Conservation (phyloP, 2,797 vertebrate species). For the Melanotaenia trifasciata region DNA sequence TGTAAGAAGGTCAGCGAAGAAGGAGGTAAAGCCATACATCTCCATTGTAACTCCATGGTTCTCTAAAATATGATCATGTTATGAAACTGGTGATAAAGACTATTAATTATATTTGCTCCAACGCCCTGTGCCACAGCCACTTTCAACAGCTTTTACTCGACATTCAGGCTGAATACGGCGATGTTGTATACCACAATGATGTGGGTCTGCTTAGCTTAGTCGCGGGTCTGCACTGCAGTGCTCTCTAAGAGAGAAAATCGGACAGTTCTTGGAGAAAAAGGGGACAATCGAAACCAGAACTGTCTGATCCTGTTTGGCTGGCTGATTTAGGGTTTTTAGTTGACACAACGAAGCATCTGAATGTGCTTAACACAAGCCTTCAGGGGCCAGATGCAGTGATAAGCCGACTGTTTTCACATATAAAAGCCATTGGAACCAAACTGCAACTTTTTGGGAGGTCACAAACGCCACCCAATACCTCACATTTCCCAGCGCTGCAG, state of each 20-base stretch:
- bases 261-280: background rate
- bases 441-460: constrained; percentile 13
- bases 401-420: background rate
- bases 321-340: background rate
- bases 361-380: background rate
- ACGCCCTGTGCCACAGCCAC: too few species aligned
- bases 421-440: constrained; percentile 24
- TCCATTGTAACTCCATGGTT: too few species aligned
- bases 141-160: too few species aligned
- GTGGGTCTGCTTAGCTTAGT: background rate
- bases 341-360: background rate
- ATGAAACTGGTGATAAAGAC: too few species aligned
- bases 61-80: too few species aligned
- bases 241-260: background rate
- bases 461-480: background rate
- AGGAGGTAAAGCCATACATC: too few species aligned
- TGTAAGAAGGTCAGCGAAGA: too few species aligned
- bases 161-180: too few species aligned
- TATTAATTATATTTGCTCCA: too few species aligned
- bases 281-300: background rate
- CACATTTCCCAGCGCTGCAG: background rate
- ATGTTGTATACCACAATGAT: too few species aligned
- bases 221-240: background rate
- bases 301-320: background rate
- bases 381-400: background rate